Evolutionary conservation across 2,113 vertebrate genomes (phyloP).

Genomic region (Pseudonaja textilis): DNA sequence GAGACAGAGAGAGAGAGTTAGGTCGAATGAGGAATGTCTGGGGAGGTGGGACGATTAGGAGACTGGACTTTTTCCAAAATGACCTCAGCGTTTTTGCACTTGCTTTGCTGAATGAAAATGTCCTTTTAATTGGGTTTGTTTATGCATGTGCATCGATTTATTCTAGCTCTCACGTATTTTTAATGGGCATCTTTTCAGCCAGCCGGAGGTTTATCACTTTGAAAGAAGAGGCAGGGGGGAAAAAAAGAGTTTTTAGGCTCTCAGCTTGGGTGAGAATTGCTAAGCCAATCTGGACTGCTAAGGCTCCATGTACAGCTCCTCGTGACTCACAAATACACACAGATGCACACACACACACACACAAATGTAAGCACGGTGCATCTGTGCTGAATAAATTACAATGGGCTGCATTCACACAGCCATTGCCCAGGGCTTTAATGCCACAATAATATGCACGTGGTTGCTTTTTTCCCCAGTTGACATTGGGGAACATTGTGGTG

Average conservation of each 20-base stretch:
- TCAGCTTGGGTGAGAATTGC: not conserved
- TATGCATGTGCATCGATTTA: not conserved
- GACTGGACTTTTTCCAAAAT: not conserved
- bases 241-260: not conserved
- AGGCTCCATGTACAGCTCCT: not conserved
- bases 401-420: not conserved
- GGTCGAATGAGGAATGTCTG: not conserved
- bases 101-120: not conserved
- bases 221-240: not conserved
- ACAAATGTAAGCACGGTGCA: not conserved
- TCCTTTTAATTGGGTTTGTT: not conserved
- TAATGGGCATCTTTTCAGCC: not conserved
- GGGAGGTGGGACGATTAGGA: not conserved
- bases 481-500: not conserved
- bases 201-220: not conserved
- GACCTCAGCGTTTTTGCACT: not conserved
- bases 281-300: not conserved
- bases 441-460: not conserved
- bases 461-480: not conserved
- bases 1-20: not conserved
- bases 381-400: not conserved
- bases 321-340: not conserved
- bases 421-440: not conserved
- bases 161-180: not conserved
- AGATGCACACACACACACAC: not conserved